Evolutionary conservation across 2,888 invertebrate species (phyloP), one percentile per base, ranked within the genome.

Genomic region (Xylota sylvarum): DNA sequence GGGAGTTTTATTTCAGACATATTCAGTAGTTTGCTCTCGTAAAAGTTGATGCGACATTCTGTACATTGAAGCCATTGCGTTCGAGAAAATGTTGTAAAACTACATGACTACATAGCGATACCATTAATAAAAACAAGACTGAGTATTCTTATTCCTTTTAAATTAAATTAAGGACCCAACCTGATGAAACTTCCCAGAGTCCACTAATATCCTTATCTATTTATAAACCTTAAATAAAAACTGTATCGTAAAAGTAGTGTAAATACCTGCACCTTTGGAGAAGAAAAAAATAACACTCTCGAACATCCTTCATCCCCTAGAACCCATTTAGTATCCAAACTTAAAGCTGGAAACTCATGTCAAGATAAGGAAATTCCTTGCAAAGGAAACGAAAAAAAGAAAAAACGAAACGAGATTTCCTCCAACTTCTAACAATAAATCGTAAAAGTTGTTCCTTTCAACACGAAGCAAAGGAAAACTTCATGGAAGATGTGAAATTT

Each of bases 341-440:
- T 65, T 58, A 67, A 46, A 83, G 58, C 73, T 55, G 60, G 64
- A 74, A 85, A 80, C 76, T 70, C 69, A 74, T 76, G 58, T 76
- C 46, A 35, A 52, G 84, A 85, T 85, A 85, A 74, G 84, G 32
- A 70, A 74, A 62, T 65, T 56, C 40, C 69, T 32, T 27, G 30
- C 40, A 17, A 65, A 56, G 46, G 19, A 48, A 23, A 23, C 40
- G 55, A 56, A 56, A 27, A 40, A 58, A 50, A 58, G 35, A 67
- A 46, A 48, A 23, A 23, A 23, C 23, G 35, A 67, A 62, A 46
- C 48, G 67, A 70, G 52, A 80, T 65, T 80, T 58, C 74, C 52
- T 80, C 73, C 37, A 85, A 85, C 74, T 85, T 80, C 43, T 27
- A 52, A 80, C 80, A 85, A 85, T 85, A 80, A 85, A 85, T 85